phyloP scores from a whole-genome alignment of 2,888 invertebrate genomes.

The Cryptocephalus moraei region DNA sequence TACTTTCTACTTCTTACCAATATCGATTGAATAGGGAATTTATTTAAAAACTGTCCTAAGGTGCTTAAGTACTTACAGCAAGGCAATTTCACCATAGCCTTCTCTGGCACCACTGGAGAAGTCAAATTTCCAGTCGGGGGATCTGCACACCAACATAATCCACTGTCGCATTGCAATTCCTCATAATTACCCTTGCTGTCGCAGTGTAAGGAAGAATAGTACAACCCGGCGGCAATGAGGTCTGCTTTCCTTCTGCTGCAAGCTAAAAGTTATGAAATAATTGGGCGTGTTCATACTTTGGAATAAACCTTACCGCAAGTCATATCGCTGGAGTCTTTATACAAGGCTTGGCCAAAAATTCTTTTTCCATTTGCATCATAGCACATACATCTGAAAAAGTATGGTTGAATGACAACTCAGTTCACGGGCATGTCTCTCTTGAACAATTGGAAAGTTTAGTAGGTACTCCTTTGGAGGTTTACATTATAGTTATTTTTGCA shows the following conservation, averaged over 20 bases:
- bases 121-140: conserved; percentile 48
- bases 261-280: conserved; percentile 33
- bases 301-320: conserved; percentile 45
- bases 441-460: too few relatives aligned
- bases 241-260: conserved; percentile 52
- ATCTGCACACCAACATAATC: conserved; percentile 60
- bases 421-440: too few relatives aligned
- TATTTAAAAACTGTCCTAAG: too few relatives aligned
- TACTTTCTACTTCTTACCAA: too few relatives aligned
- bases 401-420: too few relatives aligned
- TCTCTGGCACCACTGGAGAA: conserved; percentile 46
- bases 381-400: conserved; percentile 50
- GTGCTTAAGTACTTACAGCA: conserved; percentile 47
- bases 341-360: conserved; percentile 58
- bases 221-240: conserved; percentile 37
- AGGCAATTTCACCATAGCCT: conserved; percentile 48
- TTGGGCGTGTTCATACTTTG: neutral
- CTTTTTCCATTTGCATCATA: conserved; percentile 47
- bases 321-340: conserved; percentile 47
- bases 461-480: too few relatives aligned
- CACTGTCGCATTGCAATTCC: conserved; percentile 53
- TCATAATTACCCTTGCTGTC: conserved; percentile 56
- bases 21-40: too few relatives aligned
- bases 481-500: too few relatives aligned
- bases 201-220: conserved; percentile 52